Conservation (phyloP, 2,888 invertebrate genomes). For the Conistra vaccinii region DNA sequence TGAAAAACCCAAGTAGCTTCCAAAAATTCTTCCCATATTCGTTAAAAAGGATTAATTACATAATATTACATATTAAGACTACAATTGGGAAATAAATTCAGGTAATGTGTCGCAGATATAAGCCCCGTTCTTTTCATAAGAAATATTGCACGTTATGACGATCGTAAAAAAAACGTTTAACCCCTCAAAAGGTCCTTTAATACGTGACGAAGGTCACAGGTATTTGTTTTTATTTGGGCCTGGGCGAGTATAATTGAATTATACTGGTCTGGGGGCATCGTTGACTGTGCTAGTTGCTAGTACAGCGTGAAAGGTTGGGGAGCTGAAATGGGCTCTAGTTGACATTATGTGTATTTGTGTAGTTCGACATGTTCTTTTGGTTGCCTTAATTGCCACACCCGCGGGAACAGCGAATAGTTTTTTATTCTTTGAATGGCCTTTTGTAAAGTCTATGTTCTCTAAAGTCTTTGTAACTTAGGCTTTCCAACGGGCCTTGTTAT, state of each 20-base stretch:
- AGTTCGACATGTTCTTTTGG: background rate
- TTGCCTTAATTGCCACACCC: conserved; percentile 2
- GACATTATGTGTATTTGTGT: background rate
- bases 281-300: background rate
- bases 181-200: conserved; percentile 40
- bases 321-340: background rate
- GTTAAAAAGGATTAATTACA: background rate
- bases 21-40: background rate
- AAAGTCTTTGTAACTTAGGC: background rate
- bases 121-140: conserved; percentile 18
- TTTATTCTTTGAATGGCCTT: background rate
- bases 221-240: conserved; percentile 31
- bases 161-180: conserved; percentile 47
- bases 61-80: too few species aligned
- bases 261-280: conserved; percentile 21
- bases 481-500: background rate
- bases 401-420: background rate
- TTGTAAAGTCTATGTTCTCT: background rate
- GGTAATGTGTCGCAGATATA: conserved; percentile 33
- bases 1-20: background rate
- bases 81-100: conserved; percentile 49
- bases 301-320: background rate
- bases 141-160: conserved; percentile 46
- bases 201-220: conserved; percentile 43
- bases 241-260: conserved; percentile 49